Evolutionary conservation across 2,113 vertebrate species (phyloP).

Genomic region (Phocoena sinus): DNA sequence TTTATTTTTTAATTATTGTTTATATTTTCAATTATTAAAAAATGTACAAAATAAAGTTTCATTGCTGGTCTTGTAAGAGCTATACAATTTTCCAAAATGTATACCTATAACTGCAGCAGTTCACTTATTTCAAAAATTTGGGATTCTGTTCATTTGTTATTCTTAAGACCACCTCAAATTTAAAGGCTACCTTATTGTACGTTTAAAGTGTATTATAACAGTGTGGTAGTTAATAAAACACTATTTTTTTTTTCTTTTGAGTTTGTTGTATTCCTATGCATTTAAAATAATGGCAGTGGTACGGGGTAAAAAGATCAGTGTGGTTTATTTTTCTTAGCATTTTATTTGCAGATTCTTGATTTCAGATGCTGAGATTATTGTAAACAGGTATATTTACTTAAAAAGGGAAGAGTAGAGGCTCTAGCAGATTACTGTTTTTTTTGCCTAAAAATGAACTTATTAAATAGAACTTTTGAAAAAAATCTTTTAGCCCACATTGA

Average conservation of each 20-base stretch:
- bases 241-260: conserved; percentile 89
- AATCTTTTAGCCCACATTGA: neutral
- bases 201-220: conserved; percentile 90
- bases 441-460: neutral
- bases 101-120: conserved; percentile 84
- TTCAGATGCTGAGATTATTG: conserved; percentile 9
- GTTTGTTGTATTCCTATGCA: conserved; percentile 81
- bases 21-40: conserved; percentile 90
- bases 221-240: conserved; percentile 92
- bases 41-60: conserved; percentile 88
- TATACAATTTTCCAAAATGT: conserved; percentile 86
- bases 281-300: conserved; percentile 61
- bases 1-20: conserved; percentile 91
- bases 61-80: conserved; percentile 88
- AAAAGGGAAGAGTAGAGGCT: neutral
- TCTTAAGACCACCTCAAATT: conserved; percentile 86
- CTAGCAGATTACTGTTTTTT: conserved; percentile 14
- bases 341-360: conserved; percentile 48
- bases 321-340: conserved; percentile 34
- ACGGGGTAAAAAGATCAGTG: conserved; percentile 24
- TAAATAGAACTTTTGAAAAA: conserved; percentile 11
- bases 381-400: conserved; percentile 43
- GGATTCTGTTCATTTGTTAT: conserved; percentile 87
- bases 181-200: conserved; percentile 89
- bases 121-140: conserved; percentile 87